A percentile compares a stretch with the other conserved stretches of the same genome.
Conservation (phyloP, 64 coral and sea anemone species). For the Montipora foliosa region DNA sequence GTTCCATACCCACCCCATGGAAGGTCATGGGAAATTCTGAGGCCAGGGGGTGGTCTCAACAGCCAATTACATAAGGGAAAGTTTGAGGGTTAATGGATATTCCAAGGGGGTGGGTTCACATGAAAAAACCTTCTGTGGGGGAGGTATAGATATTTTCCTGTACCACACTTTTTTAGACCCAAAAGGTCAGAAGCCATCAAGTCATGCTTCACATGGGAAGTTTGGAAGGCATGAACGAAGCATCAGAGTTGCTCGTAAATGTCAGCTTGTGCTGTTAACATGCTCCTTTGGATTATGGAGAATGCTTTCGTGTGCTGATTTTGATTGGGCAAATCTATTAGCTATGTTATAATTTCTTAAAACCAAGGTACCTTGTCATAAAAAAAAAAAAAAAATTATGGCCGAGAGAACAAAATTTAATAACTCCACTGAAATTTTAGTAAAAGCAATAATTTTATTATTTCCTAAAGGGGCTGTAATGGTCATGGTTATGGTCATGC, state of each 20-base stretch:
- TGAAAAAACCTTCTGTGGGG: too few species aligned
- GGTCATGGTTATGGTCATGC: conserved; percentile 7
- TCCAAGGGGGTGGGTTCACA: too few species aligned
- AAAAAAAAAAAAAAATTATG: conserved; percentile 9
- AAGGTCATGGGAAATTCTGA: too few species aligned
- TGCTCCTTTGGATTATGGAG: conserved; percentile 2
- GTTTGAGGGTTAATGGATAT: too few species aligned
- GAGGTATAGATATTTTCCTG: too few species aligned
- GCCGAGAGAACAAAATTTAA: neutral
- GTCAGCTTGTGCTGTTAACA: conserved; percentile 9
- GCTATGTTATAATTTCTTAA: conserved; percentile 15
- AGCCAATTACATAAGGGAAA: too few species aligned
- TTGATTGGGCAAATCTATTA: conserved; percentile 11
- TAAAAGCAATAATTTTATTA: neutral
- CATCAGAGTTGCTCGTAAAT: neutral
- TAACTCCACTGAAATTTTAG: conserved; percentile 6
- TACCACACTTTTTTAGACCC: neutral
- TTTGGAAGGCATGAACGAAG: conserved; percentile 3
- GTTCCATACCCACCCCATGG: too few species aligned
- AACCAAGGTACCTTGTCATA: conserved; percentile 8
- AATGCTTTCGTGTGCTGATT: neutral
- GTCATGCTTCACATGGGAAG: conserved; percentile 6
- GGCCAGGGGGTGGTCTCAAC: too few species aligned
- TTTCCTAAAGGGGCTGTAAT: conserved; percentile 18
- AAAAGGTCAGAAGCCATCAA: conserved; percentile 6